Conservation (phyloP, 2,113 vertebrate genomes). For the Paramormyrops kingsleyae region DNA sequence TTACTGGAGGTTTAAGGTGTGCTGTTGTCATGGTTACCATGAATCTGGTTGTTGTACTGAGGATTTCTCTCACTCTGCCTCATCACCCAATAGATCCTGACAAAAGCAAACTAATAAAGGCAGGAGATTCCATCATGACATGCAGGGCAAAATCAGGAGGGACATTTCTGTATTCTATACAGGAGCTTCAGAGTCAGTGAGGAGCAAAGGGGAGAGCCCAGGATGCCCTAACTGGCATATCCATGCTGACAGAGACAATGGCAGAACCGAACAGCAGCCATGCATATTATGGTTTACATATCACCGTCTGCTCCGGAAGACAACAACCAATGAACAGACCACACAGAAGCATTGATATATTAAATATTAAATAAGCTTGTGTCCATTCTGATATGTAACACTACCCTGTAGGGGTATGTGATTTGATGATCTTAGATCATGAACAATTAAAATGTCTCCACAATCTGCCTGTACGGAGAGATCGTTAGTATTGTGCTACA, state of each 20-base stretch:
- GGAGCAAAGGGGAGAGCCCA: background rate
- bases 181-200: background rate
- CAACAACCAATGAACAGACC: background rate
- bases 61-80: conserved; percentile 16
- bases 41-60: conserved; percentile 20
- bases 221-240: background rate
- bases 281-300: background rate
- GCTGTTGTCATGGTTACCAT: conserved; percentile 27
- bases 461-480: background rate
- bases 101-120: conserved; percentile 16
- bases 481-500: background rate
- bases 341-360: background rate
- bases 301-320: background rate
- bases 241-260: background rate
- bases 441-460: background rate
- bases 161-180: background rate
- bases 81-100: conserved; percentile 15
- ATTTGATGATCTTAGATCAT: background rate
- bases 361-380: background rate
- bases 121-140: background rate
- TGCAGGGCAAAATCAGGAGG: background rate
- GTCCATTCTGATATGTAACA: background rate
- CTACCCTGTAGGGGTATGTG: background rate
- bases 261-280: background rate
- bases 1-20: conserved; percentile 25